phyloP scores from a whole-genome alignment of 2,797 vertebrate species.

The Caiman crocodilus region DNA sequence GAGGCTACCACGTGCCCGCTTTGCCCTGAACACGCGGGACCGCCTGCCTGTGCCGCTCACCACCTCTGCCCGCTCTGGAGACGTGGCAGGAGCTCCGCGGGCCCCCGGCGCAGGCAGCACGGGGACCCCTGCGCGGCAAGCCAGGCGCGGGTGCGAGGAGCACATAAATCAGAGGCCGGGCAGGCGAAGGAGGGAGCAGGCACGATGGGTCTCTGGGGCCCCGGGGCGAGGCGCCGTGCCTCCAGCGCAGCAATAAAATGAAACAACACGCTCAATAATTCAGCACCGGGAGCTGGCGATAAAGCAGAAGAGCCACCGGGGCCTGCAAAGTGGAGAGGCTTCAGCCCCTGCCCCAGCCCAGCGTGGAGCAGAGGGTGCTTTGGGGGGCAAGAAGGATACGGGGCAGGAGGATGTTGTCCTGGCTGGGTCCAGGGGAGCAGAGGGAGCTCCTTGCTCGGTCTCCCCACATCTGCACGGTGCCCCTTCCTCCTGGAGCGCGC shows the following conservation, averaged over 20 bases:
- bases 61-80: neutral
- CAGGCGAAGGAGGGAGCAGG: neutral
- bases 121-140: neutral
- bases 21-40: neutral
- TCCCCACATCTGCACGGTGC: no score
- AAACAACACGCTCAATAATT: slow-evolving; percentile 71
- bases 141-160: rapidly evolving
- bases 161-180: no score
- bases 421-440: no score
- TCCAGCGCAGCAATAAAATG: slow-evolving; percentile 58
- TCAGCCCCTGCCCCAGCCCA: neutral
- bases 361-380: no score
- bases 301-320: slow-evolving; percentile 50
- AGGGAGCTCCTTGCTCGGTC: no score
- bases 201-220: neutral
- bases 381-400: no score
- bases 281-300: slow-evolving; percentile 59
- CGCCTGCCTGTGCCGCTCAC: rapidly evolving
- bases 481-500: no score
- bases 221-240: slow-evolving; percentile 18
- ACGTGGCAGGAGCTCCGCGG: neutral
- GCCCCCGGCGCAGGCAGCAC: rapidly evolving
- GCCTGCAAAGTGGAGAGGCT: neutral
- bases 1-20: neutral
- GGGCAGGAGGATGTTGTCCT: no score